phyloP scores from a whole-genome alignment of 2,888 invertebrate species.

The Teleogryllus oceanicus region DNA sequence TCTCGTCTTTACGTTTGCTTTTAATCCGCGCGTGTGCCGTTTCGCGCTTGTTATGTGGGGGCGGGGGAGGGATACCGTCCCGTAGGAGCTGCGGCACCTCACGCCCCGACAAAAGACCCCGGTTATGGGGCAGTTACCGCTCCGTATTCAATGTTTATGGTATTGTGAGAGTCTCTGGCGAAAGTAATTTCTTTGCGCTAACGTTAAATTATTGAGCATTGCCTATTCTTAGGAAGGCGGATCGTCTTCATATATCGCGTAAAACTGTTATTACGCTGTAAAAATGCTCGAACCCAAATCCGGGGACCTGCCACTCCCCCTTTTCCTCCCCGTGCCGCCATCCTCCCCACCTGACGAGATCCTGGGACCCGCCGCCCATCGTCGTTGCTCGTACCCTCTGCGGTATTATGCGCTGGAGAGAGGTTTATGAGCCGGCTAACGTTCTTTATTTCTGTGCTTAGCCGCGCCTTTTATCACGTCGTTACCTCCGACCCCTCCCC shows the following conservation, averaged over 20 bases:
- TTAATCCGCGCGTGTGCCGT: no score
- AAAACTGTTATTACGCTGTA: conserved; percentile 18
- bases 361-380: not conserved
- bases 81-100: no score
- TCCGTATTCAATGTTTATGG: conserved; percentile 9
- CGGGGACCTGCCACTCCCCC: not conserved
- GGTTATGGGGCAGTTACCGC: not conserved
- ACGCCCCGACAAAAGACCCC: not conserved
- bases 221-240: conserved; percentile 1
- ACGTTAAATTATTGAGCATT: not conserved
- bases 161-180: not conserved
- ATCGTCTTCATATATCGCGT: conserved; percentile 12
- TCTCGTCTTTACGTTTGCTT: no score
- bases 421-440: conserved; percentile 1
- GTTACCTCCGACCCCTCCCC: not conserved
- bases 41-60: no score
- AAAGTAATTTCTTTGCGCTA: not conserved
- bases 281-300: conserved; percentile 1
- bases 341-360: not conserved
- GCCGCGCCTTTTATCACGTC: conserved; percentile 18
- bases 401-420: not conserved
- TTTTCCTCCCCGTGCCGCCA: not conserved
- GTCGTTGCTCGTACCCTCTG: not conserved
- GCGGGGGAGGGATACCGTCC: no score
- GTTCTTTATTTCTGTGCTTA: conserved; percentile 18